A percentile compares a stretch with the other conserved stretches of the same genome.
Conservation (phyloP, 2,113 vertebrate genomes). For the Petrocephalus microphthalmus region DNA sequence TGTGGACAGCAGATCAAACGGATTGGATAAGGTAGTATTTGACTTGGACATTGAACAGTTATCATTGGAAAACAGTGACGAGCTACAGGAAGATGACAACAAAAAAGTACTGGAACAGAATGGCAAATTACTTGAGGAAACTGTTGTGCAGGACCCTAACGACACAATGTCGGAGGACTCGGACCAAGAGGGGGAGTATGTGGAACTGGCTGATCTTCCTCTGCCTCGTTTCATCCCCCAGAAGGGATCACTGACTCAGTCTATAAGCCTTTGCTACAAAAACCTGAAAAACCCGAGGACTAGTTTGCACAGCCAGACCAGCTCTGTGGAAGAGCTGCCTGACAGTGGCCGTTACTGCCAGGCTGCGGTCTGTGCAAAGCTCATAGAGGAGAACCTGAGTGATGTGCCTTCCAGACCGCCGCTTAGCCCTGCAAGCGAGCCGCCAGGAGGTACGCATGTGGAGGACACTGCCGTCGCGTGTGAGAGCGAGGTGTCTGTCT, state of each 20-base stretch:
- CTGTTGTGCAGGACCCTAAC: background rate
- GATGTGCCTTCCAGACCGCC: constrained; percentile 9
- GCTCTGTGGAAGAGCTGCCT: constrained; percentile 12
- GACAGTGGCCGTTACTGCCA: constrained; percentile 39
- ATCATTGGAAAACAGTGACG: background rate
- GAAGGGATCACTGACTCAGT: constrained; percentile 60
- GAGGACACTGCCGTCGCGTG: constrained; percentile 19
- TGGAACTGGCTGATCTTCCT: constrained; percentile 61
- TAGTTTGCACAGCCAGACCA: constrained; percentile 33
- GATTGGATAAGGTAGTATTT: constrained; percentile 19
- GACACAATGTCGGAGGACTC: constrained; percentile 36
- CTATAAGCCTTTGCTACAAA: constrained; percentile 52
- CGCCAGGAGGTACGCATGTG: background rate
- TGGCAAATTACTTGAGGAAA: background rate
- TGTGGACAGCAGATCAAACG: constrained; percentile 19
- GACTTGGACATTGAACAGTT: constrained; percentile 11
- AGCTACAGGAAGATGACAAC: background rate
- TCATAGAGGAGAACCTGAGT: constrained; percentile 42
- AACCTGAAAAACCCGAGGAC: constrained; percentile 49
- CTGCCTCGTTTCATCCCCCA: constrained; percentile 65
- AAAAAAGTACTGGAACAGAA: background rate
- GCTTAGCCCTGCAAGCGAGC: background rate
- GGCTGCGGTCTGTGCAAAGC: constrained; percentile 37
- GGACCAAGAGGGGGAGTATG: constrained; percentile 72
- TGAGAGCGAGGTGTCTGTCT: constrained; percentile 24